A percentile compares a stretch with the other conserved stretches of the same genome.
phyloP scores from a whole-genome alignment of 2,888 invertebrate genomes.

The Tetragonula carbonaria region DNA sequence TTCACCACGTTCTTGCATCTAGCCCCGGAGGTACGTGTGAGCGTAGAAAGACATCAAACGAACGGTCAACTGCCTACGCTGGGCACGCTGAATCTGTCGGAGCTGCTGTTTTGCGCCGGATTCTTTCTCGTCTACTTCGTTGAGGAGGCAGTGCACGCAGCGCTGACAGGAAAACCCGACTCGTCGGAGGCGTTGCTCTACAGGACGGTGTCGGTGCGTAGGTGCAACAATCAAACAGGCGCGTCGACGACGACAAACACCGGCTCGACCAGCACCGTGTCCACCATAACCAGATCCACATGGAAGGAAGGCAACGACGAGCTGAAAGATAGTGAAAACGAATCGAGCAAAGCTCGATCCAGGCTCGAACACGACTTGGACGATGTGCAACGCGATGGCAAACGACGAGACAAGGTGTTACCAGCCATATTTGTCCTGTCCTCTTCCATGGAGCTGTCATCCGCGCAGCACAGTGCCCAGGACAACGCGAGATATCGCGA shows the following conservation, averaged over 20 bases:
- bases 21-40: conserved; percentile 88
- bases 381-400: conserved; percentile 28
- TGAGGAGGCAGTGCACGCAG: conserved; percentile 87
- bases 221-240: conserved; percentile 81
- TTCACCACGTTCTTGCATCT: conserved; percentile 88
- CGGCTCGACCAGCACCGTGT: conserved; percentile 69
- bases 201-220: conserved; percentile 85
- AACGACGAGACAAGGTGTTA: conserved; percentile 62
- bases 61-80: conserved; percentile 83
- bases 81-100: conserved; percentile 85
- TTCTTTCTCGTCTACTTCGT: conserved; percentile 88
- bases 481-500: conserved; percentile 46
- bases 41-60: conserved; percentile 84
- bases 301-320: conserved; percentile 63
- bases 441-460: conserved; percentile 64
- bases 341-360: conserved; percentile 25
- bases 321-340: conserved; percentile 42
- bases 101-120: conserved; percentile 87
- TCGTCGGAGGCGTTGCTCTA: conserved; percentile 84
- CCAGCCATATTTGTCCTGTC: conserved; percentile 78
- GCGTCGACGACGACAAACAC: conserved; percentile 57
- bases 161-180: conserved; percentile 84
- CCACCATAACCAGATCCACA: conserved; percentile 59
- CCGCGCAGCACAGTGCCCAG: conserved; percentile 39
- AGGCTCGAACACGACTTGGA: conserved; percentile 23